Conservation (phyloP, 2,888 invertebrate genomes). For the Trypoxylon attenuatum region DNA sequence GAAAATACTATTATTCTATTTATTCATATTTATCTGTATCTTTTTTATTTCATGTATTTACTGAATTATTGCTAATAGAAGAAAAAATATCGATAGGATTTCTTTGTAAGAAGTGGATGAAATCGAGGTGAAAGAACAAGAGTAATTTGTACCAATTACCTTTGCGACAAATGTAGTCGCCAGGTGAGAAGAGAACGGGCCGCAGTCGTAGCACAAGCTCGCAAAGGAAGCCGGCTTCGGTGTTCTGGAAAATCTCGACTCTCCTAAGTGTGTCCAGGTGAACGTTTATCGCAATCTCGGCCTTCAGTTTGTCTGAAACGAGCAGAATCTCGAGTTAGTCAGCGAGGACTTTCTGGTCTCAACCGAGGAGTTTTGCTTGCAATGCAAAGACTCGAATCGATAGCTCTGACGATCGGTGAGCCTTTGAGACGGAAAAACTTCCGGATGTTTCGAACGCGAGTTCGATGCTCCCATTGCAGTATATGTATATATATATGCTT, state of each 20-base stretch:
- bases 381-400: background rate
- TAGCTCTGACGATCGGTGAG: too few relatives aligned
- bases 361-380: background rate
- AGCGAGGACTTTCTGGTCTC: background rate
- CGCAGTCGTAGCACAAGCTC: slow-evolving; percentile 95
- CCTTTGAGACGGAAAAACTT: background rate
- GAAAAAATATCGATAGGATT: too few relatives aligned
- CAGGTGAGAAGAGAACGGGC: slow-evolving; percentile 98
- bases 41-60: too few relatives aligned
- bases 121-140: background rate
- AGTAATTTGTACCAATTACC: slow-evolving; percentile 78
- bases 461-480: too few relatives aligned
- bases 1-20: too few relatives aligned
- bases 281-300: slow-evolving; percentile 99
- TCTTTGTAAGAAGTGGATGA: background rate
- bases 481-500: too few relatives aligned
- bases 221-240: slow-evolving; percentile 98
- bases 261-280: slow-evolving; percentile 97
- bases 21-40: too few relatives aligned
- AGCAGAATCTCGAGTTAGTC: background rate
- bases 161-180: slow-evolving; percentile 99
- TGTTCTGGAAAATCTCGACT: slow-evolving; percentile 99
- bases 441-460: too few relatives aligned
- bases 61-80: too few relatives aligned
- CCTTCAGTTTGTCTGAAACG: slow-evolving; percentile 91